Evolutionary conservation across 2,113 vertebrate species (phyloP), one percentile per base, ranked within the genome.

Genomic region (Oncorhynchus nerka): DNA sequence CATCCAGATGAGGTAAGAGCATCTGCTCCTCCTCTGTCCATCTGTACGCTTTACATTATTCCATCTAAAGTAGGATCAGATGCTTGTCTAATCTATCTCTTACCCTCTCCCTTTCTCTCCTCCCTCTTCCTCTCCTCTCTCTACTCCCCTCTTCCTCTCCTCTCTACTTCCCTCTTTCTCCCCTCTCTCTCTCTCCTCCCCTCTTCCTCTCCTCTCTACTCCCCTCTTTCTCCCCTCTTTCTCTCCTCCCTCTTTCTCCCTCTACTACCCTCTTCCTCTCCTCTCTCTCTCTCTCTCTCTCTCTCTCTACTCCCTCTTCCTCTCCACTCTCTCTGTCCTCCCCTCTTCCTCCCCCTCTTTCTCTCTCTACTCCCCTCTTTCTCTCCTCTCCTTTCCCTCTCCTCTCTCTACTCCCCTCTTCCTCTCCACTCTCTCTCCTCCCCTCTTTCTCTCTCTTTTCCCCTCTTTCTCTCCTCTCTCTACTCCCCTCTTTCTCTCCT

Each of bases 21-120:
- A 19, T 77, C 24, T 26, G 28, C 30, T 84, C 80, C 71, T 28
- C 71, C 84, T 67, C 61, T 39, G 74, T 74, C 73, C 73, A 5
- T 80, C 78, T 81, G 82, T 80, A 78, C 68, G 64, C 61, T 71
- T 55, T 81, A 83, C 78, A 81, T 78, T 64, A 67, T 85, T 82
- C 75, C 16, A 76, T 82, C 80, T 74, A 34, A 34, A 34, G 34
- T 34, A 34, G 34, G 6, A 34, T 34, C 34, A 34, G 34, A 34
- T 34, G 34, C 62, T 11, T 34, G 88, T 78, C 74, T 76, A 76
- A 64, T 22, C 15, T 26, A 39, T 65, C 34, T 79, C 24, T 32
- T 67, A 34, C 51, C 75, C 48, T 64, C 32, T 34, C 32, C 34
- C 5, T 32, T 32, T 5, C 32, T 32, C 32, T 32, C 32, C 32